Conservation (phyloP, 2,113 vertebrate species). For the Microcebus tavaratra region DNA sequence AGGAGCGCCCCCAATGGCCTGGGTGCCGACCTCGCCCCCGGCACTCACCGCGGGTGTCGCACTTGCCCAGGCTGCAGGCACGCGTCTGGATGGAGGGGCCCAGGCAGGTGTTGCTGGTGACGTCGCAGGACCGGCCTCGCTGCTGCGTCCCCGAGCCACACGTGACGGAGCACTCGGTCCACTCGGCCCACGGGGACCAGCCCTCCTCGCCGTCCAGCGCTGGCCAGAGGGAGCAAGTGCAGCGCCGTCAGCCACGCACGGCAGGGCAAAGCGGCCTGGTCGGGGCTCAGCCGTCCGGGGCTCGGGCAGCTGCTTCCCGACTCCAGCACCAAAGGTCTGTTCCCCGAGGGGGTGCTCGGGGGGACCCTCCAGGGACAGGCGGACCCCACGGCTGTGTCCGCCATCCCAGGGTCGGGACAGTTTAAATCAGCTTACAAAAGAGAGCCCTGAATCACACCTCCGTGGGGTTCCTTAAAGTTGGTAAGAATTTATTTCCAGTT, state of each 20-base stretch:
- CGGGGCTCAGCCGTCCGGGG: background rate
- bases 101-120: conserved; percentile 94
- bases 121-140: conserved; percentile 96
- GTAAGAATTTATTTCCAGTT: rapidly evolving
- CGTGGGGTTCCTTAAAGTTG: rapidly evolving
- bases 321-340: background rate
- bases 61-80: conserved; percentile 93
- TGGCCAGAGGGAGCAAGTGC: conserved; percentile 53
- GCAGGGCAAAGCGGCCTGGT: too few species aligned
- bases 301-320: too few species aligned
- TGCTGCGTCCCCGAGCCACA: conserved; percentile 98
- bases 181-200: conserved; percentile 99
- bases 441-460: rapidly evolving
- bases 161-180: conserved; percentile 96
- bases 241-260: background rate
- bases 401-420: rapidly evolving
- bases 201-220: conserved; percentile 91
- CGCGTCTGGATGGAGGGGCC: conserved; percentile 97
- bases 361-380: background rate
- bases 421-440: rapidly evolving
- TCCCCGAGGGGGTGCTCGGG: rapidly evolving
- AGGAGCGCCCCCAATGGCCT: background rate
- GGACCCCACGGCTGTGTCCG: rapidly evolving
- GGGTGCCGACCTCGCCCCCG: too few species aligned
- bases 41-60: conserved; percentile 94